Base-by-base conservation (phyloP, 2,888 invertebrate species). In the Erebia aethiops region DNA sequence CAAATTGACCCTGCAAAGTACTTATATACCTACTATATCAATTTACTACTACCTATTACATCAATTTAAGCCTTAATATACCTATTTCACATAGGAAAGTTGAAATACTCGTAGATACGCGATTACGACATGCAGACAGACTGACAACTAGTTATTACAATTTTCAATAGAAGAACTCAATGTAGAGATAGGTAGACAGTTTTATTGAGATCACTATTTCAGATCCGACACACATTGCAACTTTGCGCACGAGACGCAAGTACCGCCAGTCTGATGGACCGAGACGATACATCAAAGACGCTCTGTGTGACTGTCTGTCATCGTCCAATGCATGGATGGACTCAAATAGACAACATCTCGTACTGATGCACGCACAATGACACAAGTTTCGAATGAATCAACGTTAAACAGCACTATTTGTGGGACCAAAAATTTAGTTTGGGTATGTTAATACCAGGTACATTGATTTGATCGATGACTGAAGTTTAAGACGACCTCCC, bases 281-380 rank as follows among this genome's bases (percentile, higher is more conserved):
- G 70, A 63, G 63, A 41, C 65, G 60, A 69, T 43, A 67, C 62
- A 62, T 73, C 70, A 70, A 73, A 71, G 71, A 54, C 64, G 51
- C 35, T 16, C 43, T 60, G 66, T 49, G n/a, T 8, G 51, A n/a
- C 54, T 54, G 54, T 54, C 70, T 65, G 70, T 73, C 71, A 52
- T 68, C 68, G 26, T 3, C 11, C 54, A 49, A 43, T 26, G 52
- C 66, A 68, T 62, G 62, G 46, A 67, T 49, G 46, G 51, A 70
- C 67, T 61, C 70, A 67, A 70, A 67, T 70, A 64, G 54, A 54
- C 54, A 41, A 63, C 35, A 21, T 58, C 52, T 64, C 64, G 43
- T 46, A 46, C 43, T 9, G 46, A 67, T 35, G 16, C 60, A 43
- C 35, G 5, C 9, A 11, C 9, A 35, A 63, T 49, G n/a, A 43